Base-by-base conservation (phyloP, 2,888 invertebrate species). In the Epistrophella euchroma region DNA sequence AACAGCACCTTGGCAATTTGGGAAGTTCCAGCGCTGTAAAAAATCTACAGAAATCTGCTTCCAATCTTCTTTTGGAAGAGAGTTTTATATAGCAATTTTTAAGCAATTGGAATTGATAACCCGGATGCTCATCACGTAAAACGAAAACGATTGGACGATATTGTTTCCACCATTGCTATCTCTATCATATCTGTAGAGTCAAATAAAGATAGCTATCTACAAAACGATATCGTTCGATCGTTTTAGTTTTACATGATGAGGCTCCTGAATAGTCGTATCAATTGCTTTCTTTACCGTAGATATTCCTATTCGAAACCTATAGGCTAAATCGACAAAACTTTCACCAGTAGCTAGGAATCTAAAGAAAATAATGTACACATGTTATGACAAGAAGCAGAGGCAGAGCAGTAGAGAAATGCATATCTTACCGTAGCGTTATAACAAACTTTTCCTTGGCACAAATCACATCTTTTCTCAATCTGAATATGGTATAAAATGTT, bases 321-420 rank as follows among this genome's bases (percentile, higher is more conserved):
- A 28, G 2, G 17, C 15, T 32, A 32, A 32, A 32, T 55, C 55
- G 4, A 55, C 55, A 10, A 55, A 55, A n/a, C 32, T 55, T 55
- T 28, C n/a, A 10, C 55, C 32, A n/a, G 55, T 32, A 55, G 55
- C 55, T 10, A 55, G 17, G 17, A 55, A 32, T 17, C 55, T 55
- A 55, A 2, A 25, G 13, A 52, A 22, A 25, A 52, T 22, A 13
- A 17, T 1, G 2, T 0, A 7, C n/a, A 52, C 25, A 22, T n/a
- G n/a, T n/a, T 17, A 5, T 13, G n/a, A 17, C 19, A 25, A 2
- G 11, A 11, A 9, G 11, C 10, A 7, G 2, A 25, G 22, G n/a
- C 0, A 52, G 22, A 4, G 15, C 10, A 11, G 11, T 11, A 13
- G 25, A 11, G n/a, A n/a, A n/a, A n/a, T n/a, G n/a, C n/a, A n/a